phyloP scores from a whole-genome alignment of 2,888 invertebrate species.

The Apomyelois bistriatella region DNA sequence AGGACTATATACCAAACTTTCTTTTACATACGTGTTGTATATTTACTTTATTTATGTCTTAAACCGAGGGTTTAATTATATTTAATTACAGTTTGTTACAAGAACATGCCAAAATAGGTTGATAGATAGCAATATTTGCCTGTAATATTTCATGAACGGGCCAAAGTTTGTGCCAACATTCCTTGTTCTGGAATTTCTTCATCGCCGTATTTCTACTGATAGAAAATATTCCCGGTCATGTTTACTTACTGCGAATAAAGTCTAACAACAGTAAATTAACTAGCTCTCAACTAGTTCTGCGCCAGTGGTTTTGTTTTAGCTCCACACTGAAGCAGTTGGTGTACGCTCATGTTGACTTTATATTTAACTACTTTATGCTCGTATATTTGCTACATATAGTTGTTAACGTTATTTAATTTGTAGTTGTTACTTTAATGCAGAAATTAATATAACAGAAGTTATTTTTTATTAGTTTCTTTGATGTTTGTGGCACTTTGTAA shows the following conservation, averaged over 20 bases:
- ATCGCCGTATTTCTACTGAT: neutral
- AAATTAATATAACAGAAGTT: no score
- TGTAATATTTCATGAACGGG: conserved; percentile 6
- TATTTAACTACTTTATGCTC: neutral
- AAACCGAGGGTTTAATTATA: no score
- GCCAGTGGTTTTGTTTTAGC: conserved; percentile 3
- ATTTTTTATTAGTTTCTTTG: no score
- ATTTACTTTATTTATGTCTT: no score
- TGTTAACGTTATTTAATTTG: neutral
- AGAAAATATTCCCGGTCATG: conserved; percentile 7
- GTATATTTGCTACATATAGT: neutral
- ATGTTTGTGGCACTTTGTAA: no score
- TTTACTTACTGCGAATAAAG: conserved; percentile 5
- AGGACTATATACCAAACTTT: no score
- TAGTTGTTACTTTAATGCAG: no score
- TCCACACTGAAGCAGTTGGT: neutral
- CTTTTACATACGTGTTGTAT: no score
- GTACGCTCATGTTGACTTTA: neutral
- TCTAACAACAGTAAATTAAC: conserved; percentile 6
- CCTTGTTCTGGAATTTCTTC: neutral
- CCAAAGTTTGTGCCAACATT: conserved; percentile 2
- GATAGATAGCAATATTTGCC: neutral
- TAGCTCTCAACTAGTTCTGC: neutral
- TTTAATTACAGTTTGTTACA: no score
- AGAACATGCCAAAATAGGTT: no score